Evolutionary conservation across 2,797 vertebrate species (phyloP).

Genomic region (Girardinus metallicus): DNA sequence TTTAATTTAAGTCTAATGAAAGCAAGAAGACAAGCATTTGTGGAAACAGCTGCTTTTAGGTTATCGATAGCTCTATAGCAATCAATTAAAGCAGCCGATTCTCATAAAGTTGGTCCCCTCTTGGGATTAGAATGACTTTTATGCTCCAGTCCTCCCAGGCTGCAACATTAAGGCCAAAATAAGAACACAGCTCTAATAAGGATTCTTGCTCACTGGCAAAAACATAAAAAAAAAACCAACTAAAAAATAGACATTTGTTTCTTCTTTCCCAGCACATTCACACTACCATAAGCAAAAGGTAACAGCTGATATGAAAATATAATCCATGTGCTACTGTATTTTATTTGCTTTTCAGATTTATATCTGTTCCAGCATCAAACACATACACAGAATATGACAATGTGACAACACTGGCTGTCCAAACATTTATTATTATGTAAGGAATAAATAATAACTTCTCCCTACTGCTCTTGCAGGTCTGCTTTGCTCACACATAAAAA

Average conservation of each 20-base stretch:
- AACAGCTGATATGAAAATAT: slow-evolving; percentile 67
- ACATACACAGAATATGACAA: slow-evolving; percentile 77
- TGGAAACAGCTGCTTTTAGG: slow-evolving; percentile 86
- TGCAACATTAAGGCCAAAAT: slow-evolving; percentile 37
- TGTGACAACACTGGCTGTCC: slow-evolving; percentile 79
- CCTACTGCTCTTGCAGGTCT: slow-evolving; percentile 73
- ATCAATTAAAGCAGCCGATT: slow-evolving; percentile 87
- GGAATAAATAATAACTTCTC: slow-evolving; percentile 82
- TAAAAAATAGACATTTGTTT: slow-evolving; percentile 40
- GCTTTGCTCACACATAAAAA: slow-evolving; percentile 80
- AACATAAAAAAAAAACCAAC: slow-evolving; percentile 49
- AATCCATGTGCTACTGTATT: slow-evolving; percentile 62
- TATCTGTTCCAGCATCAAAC: slow-evolving; percentile 73
- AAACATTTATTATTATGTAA: slow-evolving; percentile 75
- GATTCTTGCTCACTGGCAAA: slow-evolving; percentile 36
- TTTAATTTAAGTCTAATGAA: slow-evolving; percentile 61
- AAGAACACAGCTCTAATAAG: slow-evolving; percentile 22
- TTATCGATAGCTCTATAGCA: slow-evolving; percentile 84
- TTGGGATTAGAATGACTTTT: slow-evolving; percentile 57
- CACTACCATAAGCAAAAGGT: slow-evolving; percentile 55
- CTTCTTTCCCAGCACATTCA: slow-evolving; percentile 41
- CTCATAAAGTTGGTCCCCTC: slow-evolving; percentile 66
- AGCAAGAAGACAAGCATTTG: slow-evolving; percentile 68
- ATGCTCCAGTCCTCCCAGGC: slow-evolving; percentile 20
- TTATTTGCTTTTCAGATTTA: slow-evolving; percentile 68